Conservation (phyloP, 2,888 invertebrate species). For the Nomada flava region DNA sequence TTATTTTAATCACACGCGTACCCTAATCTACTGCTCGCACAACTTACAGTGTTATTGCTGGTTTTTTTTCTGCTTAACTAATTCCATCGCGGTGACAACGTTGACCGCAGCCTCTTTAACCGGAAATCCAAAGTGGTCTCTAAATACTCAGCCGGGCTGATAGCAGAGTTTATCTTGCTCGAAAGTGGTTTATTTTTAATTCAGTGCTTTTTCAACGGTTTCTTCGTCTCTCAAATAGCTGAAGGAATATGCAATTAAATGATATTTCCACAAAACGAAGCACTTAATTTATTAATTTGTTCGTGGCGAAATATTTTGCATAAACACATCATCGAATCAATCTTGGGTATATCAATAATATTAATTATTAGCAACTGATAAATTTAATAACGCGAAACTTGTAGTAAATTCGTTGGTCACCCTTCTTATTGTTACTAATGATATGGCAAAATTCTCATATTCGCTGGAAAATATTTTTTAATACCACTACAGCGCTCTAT, state of each 20-base stretch:
- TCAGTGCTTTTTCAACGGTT: neutral
- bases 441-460: no score
- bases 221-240: neutral
- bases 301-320: no score
- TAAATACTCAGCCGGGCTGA: constrained; percentile 14
- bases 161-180: constrained; percentile 18
- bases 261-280: neutral
- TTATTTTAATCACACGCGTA: constrained; percentile 2
- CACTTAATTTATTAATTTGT: no score
- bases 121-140: constrained; percentile 40
- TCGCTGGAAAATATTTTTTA: no score
- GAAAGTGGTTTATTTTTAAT: constrained; percentile 14
- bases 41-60: neutral
- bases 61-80: constrained; percentile 12
- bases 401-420: no score
- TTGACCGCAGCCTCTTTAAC: neutral
- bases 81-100: neutral
- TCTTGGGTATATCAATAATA: no score
- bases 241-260: neutral
- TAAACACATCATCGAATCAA: no score
- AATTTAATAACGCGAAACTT: no score
- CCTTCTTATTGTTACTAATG: no score
- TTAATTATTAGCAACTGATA: no score
- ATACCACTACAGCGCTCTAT: no score
- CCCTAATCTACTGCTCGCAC: neutral